Percentiles rank a stretch among this genome's conserved stretches.
phyloP scores from a whole-genome alignment of 2,888 invertebrate genomes.

The Cheilosia urbana region DNA sequence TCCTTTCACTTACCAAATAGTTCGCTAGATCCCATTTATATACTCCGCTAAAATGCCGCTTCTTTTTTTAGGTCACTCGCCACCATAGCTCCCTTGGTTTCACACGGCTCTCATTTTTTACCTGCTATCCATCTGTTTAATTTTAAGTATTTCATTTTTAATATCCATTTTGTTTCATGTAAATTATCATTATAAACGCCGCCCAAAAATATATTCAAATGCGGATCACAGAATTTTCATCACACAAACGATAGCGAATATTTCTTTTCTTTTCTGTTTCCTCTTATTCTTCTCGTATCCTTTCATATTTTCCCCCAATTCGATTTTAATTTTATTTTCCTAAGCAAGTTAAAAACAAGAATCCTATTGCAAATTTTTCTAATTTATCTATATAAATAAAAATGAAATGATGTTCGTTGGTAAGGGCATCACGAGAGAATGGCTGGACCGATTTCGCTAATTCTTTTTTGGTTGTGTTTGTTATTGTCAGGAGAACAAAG shows the following conservation, averaged over 20 bases:
- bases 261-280: slow-evolving; percentile 55
- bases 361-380: slow-evolving; percentile 49
- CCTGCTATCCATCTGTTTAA: slow-evolving; percentile 1
- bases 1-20: too few species aligned
- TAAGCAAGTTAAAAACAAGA: slow-evolving; percentile 64
- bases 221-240: slow-evolving; percentile 84
- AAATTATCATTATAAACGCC: slow-evolving; percentile 78
- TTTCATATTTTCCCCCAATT: slow-evolving; percentile 24
- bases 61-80: background rate
- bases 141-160: slow-evolving; percentile 21
- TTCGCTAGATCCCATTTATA: background rate
- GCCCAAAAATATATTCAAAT: slow-evolving; percentile 78
- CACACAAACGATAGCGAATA: slow-evolving; percentile 82
- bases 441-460: too few species aligned
- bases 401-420: too few species aligned
- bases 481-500: too few species aligned
- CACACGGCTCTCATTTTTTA: background rate
- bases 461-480: too few species aligned
- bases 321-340: slow-evolving; percentile 37
- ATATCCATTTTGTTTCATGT: slow-evolving; percentile 50
- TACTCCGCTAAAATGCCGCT: background rate
- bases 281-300: slow-evolving; percentile 13
- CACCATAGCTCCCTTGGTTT: background rate
- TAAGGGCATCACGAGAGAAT: too few species aligned
- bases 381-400: too few species aligned